These are phyloP conservation scores for Python bivittatus DNA, from an alignment of 2,113 vertebrate genomes.

Conservation along the genomic window DNA sequence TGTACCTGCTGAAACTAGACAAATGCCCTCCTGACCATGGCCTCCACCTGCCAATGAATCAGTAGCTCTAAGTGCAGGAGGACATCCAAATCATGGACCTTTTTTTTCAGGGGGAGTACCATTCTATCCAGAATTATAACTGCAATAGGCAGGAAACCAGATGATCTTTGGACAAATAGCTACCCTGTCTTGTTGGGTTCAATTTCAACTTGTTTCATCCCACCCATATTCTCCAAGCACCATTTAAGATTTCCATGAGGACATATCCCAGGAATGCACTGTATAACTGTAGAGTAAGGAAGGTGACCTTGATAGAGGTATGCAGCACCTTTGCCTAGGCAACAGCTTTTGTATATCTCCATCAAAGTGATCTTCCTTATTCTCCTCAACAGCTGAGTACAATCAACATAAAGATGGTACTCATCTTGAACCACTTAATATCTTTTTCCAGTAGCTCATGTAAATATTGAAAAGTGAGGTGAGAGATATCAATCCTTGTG, in stretches of 20 bases:
- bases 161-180: not conserved
- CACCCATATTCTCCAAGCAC: not conserved
- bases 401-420: not conserved
- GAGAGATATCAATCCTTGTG: not conserved
- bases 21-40: too few relatives aligned
- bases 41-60: too few relatives aligned
- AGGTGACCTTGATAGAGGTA: not conserved
- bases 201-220: not conserved
- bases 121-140: not conserved
- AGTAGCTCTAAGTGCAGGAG: too few relatives aligned
- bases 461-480: not conserved
- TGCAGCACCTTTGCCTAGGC: not conserved
- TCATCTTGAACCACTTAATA: not conserved
- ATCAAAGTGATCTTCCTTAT: not conserved
- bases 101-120: not conserved
- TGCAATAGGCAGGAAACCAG: not conserved
- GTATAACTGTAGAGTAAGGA: not conserved
- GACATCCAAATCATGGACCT: too few relatives aligned
- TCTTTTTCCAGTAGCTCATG: not conserved
- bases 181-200: not conserved
- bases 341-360: not conserved
- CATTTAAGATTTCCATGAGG: not conserved
- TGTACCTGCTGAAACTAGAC: too few relatives aligned
- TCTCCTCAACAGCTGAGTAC: not conserved
- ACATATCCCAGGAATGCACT: not conserved